These are phyloP conservation scores for Rhinogobio ventralis DNA, from an alignment of 2,797 vertebrate species.

Conservation along the genomic window DNA sequence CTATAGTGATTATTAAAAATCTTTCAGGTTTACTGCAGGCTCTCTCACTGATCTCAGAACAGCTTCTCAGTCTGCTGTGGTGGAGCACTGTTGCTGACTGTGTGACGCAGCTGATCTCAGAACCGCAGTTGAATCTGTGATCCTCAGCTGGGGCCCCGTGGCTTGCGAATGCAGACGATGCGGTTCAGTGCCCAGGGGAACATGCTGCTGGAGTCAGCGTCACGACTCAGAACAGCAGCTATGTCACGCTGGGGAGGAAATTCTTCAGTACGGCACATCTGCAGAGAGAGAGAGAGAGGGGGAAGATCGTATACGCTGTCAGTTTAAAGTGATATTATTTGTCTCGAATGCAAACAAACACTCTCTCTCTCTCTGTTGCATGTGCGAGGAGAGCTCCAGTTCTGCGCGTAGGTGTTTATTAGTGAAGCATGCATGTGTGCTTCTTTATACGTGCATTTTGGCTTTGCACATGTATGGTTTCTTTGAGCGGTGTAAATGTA, in stretches of 20 bases:
- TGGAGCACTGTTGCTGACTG: background rate
- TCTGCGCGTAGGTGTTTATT: constrained; percentile 29
- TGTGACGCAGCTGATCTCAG: constrained; percentile 37
- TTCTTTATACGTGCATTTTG: background rate
- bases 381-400: constrained; percentile 35
- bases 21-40: background rate
- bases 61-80: background rate
- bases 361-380: background rate
- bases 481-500: constrained; percentile 56
- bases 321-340: constrained; percentile 27
- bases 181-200: constrained; percentile 53
- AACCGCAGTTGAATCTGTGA: constrained; percentile 32
- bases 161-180: constrained; percentile 44
- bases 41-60: constrained; percentile 11
- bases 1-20: background rate
- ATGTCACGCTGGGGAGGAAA: constrained; percentile 54
- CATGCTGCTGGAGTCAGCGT: constrained; percentile 52
- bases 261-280: constrained; percentile 51
- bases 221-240: constrained; percentile 60
- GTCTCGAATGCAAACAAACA: constrained; percentile 20
- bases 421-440: constrained; percentile 39
- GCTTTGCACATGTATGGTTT: constrained; percentile 31
- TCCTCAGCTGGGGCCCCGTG: constrained; percentile 2
- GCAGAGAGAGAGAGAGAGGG: constrained; percentile 46
- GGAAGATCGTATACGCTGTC: constrained; percentile 1